phyloP scores from a whole-genome alignment of 2,113 vertebrate genomes.

The Scalopus aquaticus region DNA sequence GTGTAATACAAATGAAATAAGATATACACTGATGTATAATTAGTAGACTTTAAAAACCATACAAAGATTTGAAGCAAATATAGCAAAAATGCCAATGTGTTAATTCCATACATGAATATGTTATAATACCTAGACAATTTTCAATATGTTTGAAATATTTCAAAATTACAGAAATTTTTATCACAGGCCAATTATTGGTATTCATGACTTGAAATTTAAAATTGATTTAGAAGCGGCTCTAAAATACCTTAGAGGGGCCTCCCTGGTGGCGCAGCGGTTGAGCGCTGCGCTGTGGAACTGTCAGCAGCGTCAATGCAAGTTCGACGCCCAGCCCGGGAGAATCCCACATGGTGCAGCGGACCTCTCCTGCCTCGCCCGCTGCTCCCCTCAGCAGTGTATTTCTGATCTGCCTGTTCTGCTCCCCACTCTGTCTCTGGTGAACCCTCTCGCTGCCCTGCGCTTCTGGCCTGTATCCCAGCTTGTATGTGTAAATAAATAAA shows the following conservation, averaged over 20 bases:
- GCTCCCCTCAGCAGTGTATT: no score
- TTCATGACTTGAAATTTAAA: slow-evolving; percentile 34
- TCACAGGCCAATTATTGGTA: background rate
- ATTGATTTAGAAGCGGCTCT: background rate
- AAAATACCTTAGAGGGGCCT: background rate
- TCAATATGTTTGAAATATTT: slow-evolving; percentile 1
- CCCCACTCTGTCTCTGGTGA: no score
- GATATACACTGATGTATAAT: background rate
- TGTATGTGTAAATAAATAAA: no score
- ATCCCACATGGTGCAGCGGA: no score
- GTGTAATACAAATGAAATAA: background rate
- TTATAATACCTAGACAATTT: background rate
- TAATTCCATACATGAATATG: background rate
- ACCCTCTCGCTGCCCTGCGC: no score
- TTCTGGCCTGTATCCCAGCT: no score
- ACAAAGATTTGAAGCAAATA: background rate
- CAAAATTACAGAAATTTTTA: background rate
- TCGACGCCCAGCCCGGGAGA: no score
- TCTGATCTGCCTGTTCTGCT: no score
- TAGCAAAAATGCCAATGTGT: background rate
- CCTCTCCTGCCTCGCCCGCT: no score
- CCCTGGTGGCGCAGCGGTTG: no score
- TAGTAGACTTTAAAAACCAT: background rate
- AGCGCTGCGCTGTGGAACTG: no score
- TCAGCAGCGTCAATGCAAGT: no score